Conservation (phyloP, 2,888 invertebrate species). For the Ceratothoa steindachneri region DNA sequence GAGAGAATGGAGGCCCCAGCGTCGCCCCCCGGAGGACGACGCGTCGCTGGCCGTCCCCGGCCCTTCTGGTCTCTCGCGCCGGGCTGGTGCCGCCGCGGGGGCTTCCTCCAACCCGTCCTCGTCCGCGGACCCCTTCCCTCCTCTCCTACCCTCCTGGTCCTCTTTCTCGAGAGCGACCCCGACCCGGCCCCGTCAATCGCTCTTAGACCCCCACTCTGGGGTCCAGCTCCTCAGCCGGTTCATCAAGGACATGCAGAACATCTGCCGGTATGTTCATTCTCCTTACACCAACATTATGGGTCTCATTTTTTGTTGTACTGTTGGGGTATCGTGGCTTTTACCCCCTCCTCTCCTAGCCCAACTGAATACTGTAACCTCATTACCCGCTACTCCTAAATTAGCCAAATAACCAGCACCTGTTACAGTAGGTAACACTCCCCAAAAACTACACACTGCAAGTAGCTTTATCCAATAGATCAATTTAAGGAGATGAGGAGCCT, state of each 20-base stretch:
- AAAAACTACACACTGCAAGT: no score
- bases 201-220: conserved; percentile 33
- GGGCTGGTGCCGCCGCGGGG: not conserved
- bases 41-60: conserved; percentile 14
- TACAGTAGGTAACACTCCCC: no score
- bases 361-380: no score
- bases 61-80: not conserved
- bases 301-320: not conserved
- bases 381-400: no score
- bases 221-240: conserved; percentile 51
- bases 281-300: not conserved
- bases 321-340: not conserved
- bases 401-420: no score
- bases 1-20: not conserved
- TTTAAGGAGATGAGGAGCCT: no score
- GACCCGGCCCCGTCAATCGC: conserved; percentile 5
- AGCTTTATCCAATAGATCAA: no score
- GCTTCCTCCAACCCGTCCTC: not conserved
- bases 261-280: conserved; percentile 51
- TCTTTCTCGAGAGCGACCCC: not conserved
- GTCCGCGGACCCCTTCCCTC: not conserved
- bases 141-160: not conserved
- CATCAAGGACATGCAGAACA: conserved; percentile 53
- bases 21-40: conserved; percentile 1
- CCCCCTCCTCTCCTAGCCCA: no score